Conservation (phyloP, 2,888 invertebrate species). For the Gastracanthus pulcherrimus region DNA sequence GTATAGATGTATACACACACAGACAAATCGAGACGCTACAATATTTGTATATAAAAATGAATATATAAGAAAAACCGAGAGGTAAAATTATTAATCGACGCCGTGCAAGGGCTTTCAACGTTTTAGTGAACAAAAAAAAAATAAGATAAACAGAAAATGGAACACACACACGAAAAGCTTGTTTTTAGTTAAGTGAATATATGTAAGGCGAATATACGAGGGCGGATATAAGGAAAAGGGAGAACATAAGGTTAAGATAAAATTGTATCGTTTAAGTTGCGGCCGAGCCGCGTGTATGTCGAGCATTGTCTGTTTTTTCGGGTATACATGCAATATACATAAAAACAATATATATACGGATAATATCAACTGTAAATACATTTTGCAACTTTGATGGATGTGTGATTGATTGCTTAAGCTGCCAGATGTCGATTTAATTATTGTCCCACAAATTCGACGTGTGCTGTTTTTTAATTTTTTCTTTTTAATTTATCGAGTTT, state of each 20-base stretch:
- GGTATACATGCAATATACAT: conserved; percentile 51
- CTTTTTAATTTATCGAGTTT: neutral
- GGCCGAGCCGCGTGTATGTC: conserved; percentile 34
- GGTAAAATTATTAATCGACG: conserved; percentile 46
- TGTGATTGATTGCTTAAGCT: conserved; percentile 54
- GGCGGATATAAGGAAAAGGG: neutral
- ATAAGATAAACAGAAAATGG: neutral
- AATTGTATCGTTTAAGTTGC: conserved; percentile 29
- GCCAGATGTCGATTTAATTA: conserved; percentile 51
- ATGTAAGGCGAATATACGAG: neutral
- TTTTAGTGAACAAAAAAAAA: conserved; percentile 40
- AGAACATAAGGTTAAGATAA: conserved; percentile 9
- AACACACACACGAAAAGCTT: neutral
- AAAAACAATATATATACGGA: conserved; percentile 16
- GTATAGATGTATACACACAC: conserved; percentile 60
- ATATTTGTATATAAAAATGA: conserved; percentile 70
- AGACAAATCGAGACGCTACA: conserved; percentile 62
- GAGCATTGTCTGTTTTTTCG: conserved; percentile 38
- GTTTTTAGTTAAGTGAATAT: neutral
- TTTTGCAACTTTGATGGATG: conserved; percentile 52
- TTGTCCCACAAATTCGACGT: conserved; percentile 38
- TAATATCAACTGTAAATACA: conserved; percentile 55
- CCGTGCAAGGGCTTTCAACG: conserved; percentile 63
- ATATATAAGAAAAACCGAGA: conserved; percentile 45
- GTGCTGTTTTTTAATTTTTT: neutral